Conservation (phyloP, 2,113 vertebrate genomes). For the Notechis scutatus region DNA sequence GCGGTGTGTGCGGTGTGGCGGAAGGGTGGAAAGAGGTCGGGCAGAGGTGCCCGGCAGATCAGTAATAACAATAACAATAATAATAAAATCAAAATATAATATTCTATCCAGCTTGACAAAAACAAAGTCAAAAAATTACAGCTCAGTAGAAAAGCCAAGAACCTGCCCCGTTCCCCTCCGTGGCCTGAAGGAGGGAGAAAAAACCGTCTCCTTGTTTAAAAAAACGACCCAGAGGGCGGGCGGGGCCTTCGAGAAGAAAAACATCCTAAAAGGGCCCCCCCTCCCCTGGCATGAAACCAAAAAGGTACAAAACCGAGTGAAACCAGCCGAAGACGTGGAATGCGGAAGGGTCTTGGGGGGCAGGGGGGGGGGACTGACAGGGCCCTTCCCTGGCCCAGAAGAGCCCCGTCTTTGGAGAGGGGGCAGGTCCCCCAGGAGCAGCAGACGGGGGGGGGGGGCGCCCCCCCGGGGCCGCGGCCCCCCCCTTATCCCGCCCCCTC, state of each 20-base stretch:
- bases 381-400: too few species aligned
- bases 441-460: background rate
- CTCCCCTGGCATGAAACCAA: background rate
- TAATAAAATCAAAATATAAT: slow-evolving; percentile 30
- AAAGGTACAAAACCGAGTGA: background rate
- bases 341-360: background rate
- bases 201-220: background rate
- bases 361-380: background rate
- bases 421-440: background rate
- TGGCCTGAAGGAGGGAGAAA: background rate
- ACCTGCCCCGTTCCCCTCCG: background rate
- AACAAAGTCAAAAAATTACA: slow-evolving; percentile 25
- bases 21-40: slow-evolving; percentile 4
- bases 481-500: background rate
- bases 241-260: background rate
- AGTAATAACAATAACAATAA: slow-evolving; percentile 17
- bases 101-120: slow-evolving; percentile 20
- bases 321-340: background rate
- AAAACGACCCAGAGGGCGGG: background rate
- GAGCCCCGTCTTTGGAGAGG: background rate
- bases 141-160: slow-evolving; percentile 34
- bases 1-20: background rate
- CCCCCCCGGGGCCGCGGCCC: background rate
- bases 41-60: slow-evolving; percentile 15
- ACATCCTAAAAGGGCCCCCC: background rate